These are phyloP conservation scores for Perithous albicinctus DNA, from an alignment of 2,888 invertebrate species.

Conservation along the genomic window DNA sequence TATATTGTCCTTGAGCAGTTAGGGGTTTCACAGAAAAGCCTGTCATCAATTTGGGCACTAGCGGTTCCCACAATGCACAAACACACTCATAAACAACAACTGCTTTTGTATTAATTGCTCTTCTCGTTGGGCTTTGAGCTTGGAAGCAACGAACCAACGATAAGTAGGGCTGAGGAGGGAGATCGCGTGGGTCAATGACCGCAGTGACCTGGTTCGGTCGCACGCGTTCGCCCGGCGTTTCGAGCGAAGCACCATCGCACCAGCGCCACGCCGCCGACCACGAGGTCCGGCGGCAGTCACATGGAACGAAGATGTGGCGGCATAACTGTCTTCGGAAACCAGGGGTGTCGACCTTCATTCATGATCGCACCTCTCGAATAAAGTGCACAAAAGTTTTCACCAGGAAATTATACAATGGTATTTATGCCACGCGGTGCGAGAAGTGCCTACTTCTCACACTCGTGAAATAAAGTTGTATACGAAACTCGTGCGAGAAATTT, in stretches of 20 bases:
- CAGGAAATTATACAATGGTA: too few relatives aligned
- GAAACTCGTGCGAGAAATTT: too few relatives aligned
- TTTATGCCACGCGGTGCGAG: too few relatives aligned
- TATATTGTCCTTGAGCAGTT: too few relatives aligned
- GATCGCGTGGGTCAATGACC: constrained; percentile 76
- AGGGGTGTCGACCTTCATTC: not conserved
- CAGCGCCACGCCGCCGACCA: constrained; percentile 7
- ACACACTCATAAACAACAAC: constrained; percentile 2
- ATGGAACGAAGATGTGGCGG: constrained; percentile 3
- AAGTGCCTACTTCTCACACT: too few relatives aligned
- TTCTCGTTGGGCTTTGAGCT: constrained; percentile 62
- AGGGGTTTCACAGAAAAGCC: too few relatives aligned
- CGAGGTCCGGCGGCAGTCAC: constrained; percentile 1
- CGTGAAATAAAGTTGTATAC: too few relatives aligned
- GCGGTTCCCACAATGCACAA: not conserved
- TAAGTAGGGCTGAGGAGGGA: constrained; percentile 78
- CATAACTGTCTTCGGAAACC: not conserved
- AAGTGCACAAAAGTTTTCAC: not conserved
- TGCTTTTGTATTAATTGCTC: constrained; percentile 20
- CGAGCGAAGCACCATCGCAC: constrained; percentile 13
- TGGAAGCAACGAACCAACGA: constrained; percentile 62
- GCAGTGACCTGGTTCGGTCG: constrained; percentile 64
- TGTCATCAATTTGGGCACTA: too few relatives aligned
- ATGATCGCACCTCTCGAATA: not conserved
- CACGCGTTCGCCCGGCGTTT: constrained; percentile 41